Conservation (phyloP, 2,888 invertebrate species). For the Hyppa rectilinea region DNA sequence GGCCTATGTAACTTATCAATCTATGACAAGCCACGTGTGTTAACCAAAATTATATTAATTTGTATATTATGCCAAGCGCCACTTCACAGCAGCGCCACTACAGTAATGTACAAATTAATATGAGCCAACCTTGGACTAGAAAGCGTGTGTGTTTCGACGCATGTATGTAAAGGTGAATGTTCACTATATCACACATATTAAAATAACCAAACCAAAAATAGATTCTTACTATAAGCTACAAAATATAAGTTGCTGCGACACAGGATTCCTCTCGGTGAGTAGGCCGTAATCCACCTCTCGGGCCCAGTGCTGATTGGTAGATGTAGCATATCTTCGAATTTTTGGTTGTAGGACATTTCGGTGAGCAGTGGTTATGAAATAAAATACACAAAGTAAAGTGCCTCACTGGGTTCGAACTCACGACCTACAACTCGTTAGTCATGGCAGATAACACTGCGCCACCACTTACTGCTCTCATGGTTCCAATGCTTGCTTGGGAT, state of each 20-base stretch:
- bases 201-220: too few relatives aligned
- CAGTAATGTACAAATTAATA: constrained; percentile 61
- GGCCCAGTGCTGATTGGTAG: too few relatives aligned
- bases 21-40: background rate
- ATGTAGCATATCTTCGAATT: too few relatives aligned
- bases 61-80: constrained; percentile 17
- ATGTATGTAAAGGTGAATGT: constrained; percentile 39
- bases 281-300: background rate
- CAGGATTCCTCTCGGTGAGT: background rate
- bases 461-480: too few relatives aligned
- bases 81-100: constrained; percentile 47
- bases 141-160: constrained; percentile 63
- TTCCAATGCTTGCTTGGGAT: background rate
- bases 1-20: background rate
- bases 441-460: too few relatives aligned
- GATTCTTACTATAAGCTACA: too few relatives aligned
- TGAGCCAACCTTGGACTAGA: constrained; percentile 77
- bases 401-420: too few relatives aligned
- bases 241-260: background rate
- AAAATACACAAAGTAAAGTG: too few relatives aligned
- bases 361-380: too few relatives aligned
- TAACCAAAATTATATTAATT: background rate
- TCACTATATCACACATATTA: background rate
- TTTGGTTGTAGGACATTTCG: too few relatives aligned
- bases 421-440: too few relatives aligned